Base-by-base conservation (phyloP, 2,113 vertebrate species). In the Coturnix japonica region DNA sequence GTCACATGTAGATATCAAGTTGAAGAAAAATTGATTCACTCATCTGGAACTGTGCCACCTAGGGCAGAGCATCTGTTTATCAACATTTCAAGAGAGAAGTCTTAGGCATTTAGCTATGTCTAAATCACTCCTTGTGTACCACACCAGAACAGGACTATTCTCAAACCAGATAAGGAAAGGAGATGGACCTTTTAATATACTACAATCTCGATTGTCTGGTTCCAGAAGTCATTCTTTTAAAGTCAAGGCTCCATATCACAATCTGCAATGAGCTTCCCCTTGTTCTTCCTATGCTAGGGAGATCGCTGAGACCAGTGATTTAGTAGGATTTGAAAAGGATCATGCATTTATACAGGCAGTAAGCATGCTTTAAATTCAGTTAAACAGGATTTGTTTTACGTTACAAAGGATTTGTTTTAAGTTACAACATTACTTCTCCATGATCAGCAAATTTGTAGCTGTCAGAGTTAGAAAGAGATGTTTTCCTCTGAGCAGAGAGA, bases 301-400 rank as follows among this genome's bases (percentile, higher is more conserved):
- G 94, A 83, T 77, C 56, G 74, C 46, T 53, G 77, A 93, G 20
- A 78, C 49, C 53, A 70, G 71, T 79, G 92, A 79, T 91, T 94
- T 78, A 84, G 63, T 10, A 72, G 88, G 95, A 94, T 95, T 94
- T 93, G 73, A 37, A 91, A 82, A 83, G 81, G 92, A 95, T 93
- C 56, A 26, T 78, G 59, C 53, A 54, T 78, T 86, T 93, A 72
- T 81, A 78, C 63, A 73, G 70, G 37, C 70, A 84, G 66, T 65
- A 90, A 91, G 19, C 37, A 46, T 59, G 37, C 59, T 93, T 94
- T 93, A 93, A 90, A 85, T 74, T 93, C 71, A 73, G 84, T 93
- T 93, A 94, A 87, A 91, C 30, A 31, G 71, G 64, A 92, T 94
- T 93, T 93, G 56, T 41, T 96, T 87, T 46, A 87, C 81, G 63